These are phyloP conservation scores for Trematomus bernacchii DNA, from an alignment of 2,797 vertebrate genomes.

Conservation along the genomic window DNA sequence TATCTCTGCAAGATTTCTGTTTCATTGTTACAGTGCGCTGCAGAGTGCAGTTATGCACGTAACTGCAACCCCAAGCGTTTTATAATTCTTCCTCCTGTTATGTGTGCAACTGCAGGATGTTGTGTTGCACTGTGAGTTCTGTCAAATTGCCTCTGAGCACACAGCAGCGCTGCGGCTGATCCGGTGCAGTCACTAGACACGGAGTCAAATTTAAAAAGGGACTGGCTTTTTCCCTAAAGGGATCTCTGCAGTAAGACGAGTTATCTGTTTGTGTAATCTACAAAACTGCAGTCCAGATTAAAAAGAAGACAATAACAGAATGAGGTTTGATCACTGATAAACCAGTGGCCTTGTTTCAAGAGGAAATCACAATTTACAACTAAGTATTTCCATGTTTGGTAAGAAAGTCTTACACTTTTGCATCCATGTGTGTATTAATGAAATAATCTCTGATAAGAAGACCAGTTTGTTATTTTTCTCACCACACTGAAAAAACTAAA, in stretches of 20 bases:
- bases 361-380: not conserved
- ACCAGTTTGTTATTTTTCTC: not conserved
- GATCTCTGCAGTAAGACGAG: not conserved
- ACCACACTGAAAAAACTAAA: not conserved
- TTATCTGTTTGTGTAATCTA: constrained; percentile 31
- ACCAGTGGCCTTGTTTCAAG: constrained; percentile 11
- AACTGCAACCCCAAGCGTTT: constrained; percentile 16
- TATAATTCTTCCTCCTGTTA: not conserved
- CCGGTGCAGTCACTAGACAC: not conserved
- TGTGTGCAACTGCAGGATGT: not conserved
- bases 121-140: not conserved
- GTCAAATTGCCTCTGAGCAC: constrained; percentile 1
- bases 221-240: not conserved
- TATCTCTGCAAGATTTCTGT: constrained; percentile 27
- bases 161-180: not conserved
- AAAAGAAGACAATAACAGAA: constrained; percentile 17
- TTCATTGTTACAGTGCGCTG: constrained; percentile 19
- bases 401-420: not conserved
- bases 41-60: constrained; percentile 14
- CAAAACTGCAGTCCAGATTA: constrained; percentile 16
- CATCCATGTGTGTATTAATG: not conserved
- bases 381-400: not conserved
- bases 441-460: not conserved
- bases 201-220: not conserved
- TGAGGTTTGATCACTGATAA: constrained; percentile 21